Evolutionary conservation across 2,888 invertebrate species (phyloP).

Genomic region (Boloria selene): DNA sequence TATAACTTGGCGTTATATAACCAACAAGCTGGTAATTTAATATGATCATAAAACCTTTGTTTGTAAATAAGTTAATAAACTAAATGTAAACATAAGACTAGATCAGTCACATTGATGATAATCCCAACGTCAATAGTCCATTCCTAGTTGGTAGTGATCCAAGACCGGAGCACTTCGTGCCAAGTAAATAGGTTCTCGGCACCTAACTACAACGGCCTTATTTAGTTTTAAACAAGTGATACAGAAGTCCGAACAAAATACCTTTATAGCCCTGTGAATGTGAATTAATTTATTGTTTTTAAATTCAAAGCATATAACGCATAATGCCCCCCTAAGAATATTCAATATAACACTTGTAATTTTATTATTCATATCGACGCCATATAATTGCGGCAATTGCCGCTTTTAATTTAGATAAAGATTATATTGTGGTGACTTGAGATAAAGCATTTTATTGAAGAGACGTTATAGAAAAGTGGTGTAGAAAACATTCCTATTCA

Average conservation of each 20-base stretch:
- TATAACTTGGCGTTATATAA: no score
- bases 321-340: slow-evolving; percentile 43
- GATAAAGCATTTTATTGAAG: slow-evolving; percentile 73
- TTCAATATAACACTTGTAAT: slow-evolving; percentile 49
- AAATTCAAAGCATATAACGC: slow-evolving; percentile 30
- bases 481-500: slow-evolving; percentile 52
- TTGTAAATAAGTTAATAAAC: slow-evolving; percentile 34
- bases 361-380: slow-evolving; percentile 56
- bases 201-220: slow-evolving; percentile 37
- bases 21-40: no score
- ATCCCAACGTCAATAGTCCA: slow-evolving; percentile 37
- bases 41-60: no score
- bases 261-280: slow-evolving; percentile 54
- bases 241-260: slow-evolving; percentile 51
- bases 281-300: slow-evolving; percentile 61
- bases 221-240: slow-evolving; percentile 51
- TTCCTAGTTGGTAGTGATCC: slow-evolving; percentile 62
- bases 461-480: slow-evolving; percentile 63
- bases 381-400: slow-evolving; percentile 56
- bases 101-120: slow-evolving; percentile 10
- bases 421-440: slow-evolving; percentile 62
- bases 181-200: slow-evolving; percentile 45
- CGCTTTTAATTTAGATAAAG: slow-evolving; percentile 72
- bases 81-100: slow-evolving; percentile 29
- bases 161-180: slow-evolving; percentile 54